Evolutionary conservation across 2,797 vertebrate genomes (phyloP), one percentile per base, ranked within the genome.

Genomic region (Distichodus sexfasciatus): DNA sequence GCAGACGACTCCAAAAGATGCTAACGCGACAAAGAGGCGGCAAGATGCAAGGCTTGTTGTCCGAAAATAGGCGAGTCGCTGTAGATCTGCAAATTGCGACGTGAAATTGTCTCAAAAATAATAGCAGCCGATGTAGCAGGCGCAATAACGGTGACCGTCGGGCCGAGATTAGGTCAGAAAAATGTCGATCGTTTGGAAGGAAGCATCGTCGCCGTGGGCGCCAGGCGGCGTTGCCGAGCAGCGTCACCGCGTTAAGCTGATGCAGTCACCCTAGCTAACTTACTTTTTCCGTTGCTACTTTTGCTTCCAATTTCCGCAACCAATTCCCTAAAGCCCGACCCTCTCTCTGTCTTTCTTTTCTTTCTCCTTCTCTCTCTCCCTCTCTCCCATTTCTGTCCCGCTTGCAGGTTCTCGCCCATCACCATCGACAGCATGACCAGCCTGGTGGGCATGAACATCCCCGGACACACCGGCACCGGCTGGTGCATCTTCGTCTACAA

Each of bases 401-500:
- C n/a, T 21, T 87, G 82, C 88, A 98, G 96, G 94, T 99, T 99
- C 83, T 99, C 96, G 73, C 97, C 97, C 77, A 99, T 99, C 89
- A 99, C 97, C 86, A 99, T 99, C 74, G 97, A 99, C 83, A 98
- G 97, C 76, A 99, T 99, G 97, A 99, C 97, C 77, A 99, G 96
- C 86, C 94, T 99, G 85, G 97, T 99, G 24, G 97, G 97, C 84
- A 99, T 99, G 97, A 99, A 99, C 88, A 99, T 98, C 89, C 97
- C 96, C 3, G 97, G 97, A 66, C 97, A 99, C 91, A 99, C 97
- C 2, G 97, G 97, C 85, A 98, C 97, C 2, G 97, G 97, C 81
- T 99, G 97, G 97, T 98, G 97, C 88, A 99, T 99, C 92, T 99
- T 99, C 57, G 97, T 99, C 88, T 99, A 99, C 93, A 99, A 99